Evolutionary conservation across 2,113 vertebrate genomes (phyloP).

Genomic region (Ramphastos sulfuratus): DNA sequence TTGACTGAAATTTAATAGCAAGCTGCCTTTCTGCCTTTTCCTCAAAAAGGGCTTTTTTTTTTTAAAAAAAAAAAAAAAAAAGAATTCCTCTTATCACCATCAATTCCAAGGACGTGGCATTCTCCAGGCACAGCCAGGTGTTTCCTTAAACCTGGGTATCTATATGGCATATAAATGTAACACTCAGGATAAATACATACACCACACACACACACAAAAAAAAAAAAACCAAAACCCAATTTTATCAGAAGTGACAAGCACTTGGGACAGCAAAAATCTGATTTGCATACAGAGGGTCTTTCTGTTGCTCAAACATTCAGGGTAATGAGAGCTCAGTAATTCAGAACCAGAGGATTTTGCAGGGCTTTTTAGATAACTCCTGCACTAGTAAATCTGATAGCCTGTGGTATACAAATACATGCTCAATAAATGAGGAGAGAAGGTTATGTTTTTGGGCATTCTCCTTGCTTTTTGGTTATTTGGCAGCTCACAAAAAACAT

Average conservation of each 20-base stretch:
- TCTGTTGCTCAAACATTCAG: background rate
- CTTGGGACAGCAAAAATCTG: slow-evolving; percentile 21
- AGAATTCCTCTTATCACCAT: background rate
- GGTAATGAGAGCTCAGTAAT: background rate
- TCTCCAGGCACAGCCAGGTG: background rate
- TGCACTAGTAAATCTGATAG: background rate
- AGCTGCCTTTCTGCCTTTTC: slow-evolving; percentile 19
- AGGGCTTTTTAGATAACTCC: background rate
- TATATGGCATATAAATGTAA: background rate
- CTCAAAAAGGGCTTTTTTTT: background rate
- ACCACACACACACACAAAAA: background rate
- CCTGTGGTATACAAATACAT: background rate
- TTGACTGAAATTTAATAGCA: slow-evolving; percentile 61
- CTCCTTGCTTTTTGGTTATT: background rate
- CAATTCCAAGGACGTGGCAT: background rate
- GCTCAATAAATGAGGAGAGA: background rate
- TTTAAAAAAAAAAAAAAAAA: background rate
- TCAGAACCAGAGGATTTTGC: background rate
- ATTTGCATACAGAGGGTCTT: slow-evolving; percentile 27
- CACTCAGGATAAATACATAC: background rate
- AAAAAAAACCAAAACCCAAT: background rate
- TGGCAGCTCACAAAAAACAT: background rate
- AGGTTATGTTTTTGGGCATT: background rate
- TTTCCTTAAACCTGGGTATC: background rate
- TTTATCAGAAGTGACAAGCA: slow-evolving; percentile 20